phyloP scores from a whole-genome alignment of 2,888 invertebrate genomes.

The Tinea trinotella region DNA sequence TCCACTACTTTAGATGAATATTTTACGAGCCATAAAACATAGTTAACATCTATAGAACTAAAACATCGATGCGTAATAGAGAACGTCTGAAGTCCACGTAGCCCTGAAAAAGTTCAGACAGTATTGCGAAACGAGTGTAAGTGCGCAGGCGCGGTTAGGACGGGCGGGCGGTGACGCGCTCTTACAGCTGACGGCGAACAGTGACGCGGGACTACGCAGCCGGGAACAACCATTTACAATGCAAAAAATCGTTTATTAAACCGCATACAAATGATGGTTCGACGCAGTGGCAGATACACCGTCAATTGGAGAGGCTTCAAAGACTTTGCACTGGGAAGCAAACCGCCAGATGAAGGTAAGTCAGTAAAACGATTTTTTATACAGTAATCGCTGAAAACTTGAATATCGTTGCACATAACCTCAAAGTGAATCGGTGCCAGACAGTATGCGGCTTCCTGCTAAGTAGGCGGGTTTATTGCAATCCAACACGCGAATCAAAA shows the following conservation, averaged over 20 bases:
- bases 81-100: not conserved
- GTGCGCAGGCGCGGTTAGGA: conserved; percentile 26
- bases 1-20: not conserved
- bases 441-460: not conserved
- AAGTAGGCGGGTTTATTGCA: not conserved
- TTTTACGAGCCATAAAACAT: not conserved
- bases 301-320: conserved; percentile 67
- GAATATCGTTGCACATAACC: not conserved
- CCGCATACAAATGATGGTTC: conserved; percentile 53
- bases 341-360: conserved; percentile 64
- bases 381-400: not conserved
- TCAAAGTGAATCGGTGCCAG: conserved; percentile 8
- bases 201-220: conserved; percentile 48
- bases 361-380: not conserved
- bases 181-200: conserved; percentile 43
- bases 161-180: conserved; percentile 39
- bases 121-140: not conserved
- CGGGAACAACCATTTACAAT: conserved; percentile 28
- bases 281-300: conserved; percentile 66
- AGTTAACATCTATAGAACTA: not conserved
- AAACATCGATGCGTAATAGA: not conserved
- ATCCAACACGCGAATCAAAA: not conserved
- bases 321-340: conserved; percentile 59
- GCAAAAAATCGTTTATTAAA: not conserved
- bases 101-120: conserved; percentile 3